Evolutionary conservation across 2,888 invertebrate species (phyloP), one percentile per base, ranked within the genome.

Genomic region (Eremobia ochroleuca): DNA sequence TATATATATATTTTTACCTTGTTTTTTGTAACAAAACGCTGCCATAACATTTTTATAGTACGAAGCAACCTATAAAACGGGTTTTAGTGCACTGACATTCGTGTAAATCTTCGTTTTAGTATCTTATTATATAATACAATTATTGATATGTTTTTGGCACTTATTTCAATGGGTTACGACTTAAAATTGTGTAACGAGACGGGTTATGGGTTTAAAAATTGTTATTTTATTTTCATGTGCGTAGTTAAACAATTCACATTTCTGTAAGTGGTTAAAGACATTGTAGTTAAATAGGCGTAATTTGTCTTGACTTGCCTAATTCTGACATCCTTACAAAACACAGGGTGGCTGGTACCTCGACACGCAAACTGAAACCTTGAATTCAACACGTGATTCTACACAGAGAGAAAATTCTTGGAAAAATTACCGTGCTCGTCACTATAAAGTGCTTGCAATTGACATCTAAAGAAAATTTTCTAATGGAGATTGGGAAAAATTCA

Each of bases 31-130:
- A 92, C 92, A 92, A 94, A 94, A 92, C 90, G 92, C 82, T 91
- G 92, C 91, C 93, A 94, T 96, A 95, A 95, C 93, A 91, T 94
- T 95, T 95, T 95, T 96, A 96, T 94, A 91, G 94, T 92, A 90
- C 85, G 90, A 92, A 93, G 93, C 93, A 92, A 91, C 90, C 91
- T 88, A 92, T 95, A 95, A 95, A 95, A 90, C 83, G 80, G 88
- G 90, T 92, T 88, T 94, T 92, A 94, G 91, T 91, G 88, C 86
- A 87, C 84, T 85, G 90, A 91, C 91, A 92, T 91, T 91, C 90
- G 90, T 89, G 91, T 90, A 91, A 92, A 92, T 90, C 91, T 90
- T 89, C 86, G 70, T 77, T 91, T 91, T 90, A 90, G 78, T 90
- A 85, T 86, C 87, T 84, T 88, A 87, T 89, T 87, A 84, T 79